These are phyloP conservation scores for Ageneiosus marmoratus DNA, from an alignment of 2,113 vertebrate species.

Conservation along the genomic window DNA sequence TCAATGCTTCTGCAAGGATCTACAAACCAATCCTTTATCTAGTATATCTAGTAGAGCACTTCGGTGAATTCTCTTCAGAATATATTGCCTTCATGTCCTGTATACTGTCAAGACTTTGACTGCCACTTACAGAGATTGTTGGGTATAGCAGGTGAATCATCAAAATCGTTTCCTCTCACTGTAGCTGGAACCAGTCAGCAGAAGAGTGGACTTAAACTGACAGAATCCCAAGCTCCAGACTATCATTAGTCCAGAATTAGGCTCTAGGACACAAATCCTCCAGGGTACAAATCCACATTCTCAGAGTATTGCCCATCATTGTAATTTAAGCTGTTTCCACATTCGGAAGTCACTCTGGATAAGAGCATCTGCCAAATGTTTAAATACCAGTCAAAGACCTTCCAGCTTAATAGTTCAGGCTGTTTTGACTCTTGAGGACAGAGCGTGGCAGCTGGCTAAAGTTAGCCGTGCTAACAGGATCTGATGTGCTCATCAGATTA, in stretches of 20 bases:
- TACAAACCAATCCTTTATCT: neutral
- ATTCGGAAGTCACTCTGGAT: neutral
- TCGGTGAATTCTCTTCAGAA: too few relatives aligned
- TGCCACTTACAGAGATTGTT: neutral
- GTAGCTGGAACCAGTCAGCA: neutral
- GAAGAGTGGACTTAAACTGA: neutral
- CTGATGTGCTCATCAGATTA: slow-evolving; percentile 51
- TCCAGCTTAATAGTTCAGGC: neutral
- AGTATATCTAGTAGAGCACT: neutral
- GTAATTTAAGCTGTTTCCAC: neutral
- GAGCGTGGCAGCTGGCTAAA: slow-evolving; percentile 37
- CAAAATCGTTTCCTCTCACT: neutral
- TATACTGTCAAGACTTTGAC: neutral
- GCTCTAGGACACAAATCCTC: neutral
- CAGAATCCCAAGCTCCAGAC: neutral
- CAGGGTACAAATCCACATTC: neutral
- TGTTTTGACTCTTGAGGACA: slow-evolving; percentile 30
- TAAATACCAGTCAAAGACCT: neutral
- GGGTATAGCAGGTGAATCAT: neutral
- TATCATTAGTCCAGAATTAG: neutral
- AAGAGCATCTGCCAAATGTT: neutral
- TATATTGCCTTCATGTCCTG: neutral
- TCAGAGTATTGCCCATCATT: neutral
- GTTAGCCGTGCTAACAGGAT: slow-evolving; percentile 55
- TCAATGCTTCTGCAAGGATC: neutral